phyloP scores from a whole-genome alignment of 2,888 invertebrate species.

The Trichogramma dendrolimi region DNA sequence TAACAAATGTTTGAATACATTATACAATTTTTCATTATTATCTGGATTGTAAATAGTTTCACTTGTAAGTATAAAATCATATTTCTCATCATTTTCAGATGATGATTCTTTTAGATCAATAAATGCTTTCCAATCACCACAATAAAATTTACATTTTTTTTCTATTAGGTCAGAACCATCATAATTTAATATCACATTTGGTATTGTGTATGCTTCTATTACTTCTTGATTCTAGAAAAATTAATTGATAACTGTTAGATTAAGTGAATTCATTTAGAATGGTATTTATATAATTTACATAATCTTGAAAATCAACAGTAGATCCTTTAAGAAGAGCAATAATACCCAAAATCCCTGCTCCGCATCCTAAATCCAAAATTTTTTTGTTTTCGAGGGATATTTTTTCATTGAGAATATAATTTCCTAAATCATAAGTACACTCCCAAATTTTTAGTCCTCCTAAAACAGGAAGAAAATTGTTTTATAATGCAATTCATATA shows the following conservation, averaged over 20 bases:
- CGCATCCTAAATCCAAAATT: conserved; percentile 89
- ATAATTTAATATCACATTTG: conserved; percentile 71
- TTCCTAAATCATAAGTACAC: conserved; percentile 77
- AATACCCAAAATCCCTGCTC: conserved; percentile 84
- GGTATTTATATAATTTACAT: conserved; percentile 59
- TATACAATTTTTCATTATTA: conserved; percentile 73
- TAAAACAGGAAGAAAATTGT: conserved; percentile 43
- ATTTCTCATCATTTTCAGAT: conserved; percentile 55
- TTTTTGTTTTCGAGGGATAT: conserved; percentile 54
- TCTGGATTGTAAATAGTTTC: conserved; percentile 88
- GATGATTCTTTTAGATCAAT: conserved; percentile 44
- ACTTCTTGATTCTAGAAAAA: conserved; percentile 79
- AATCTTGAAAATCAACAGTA: conserved; percentile 85
- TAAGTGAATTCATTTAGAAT: conserved; percentile 7
- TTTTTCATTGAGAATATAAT: conserved; percentile 58
- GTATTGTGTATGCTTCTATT: conserved; percentile 72
- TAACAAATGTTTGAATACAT: conserved; percentile 63
- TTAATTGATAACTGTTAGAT: conserved; percentile 14
- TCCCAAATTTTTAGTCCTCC: conserved; percentile 97
- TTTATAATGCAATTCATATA: not conserved
- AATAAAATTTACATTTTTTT: conserved; percentile 54
- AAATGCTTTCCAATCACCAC: conserved; percentile 75
- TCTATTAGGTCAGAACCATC: conserved; percentile 49
- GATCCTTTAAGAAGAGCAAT: conserved; percentile 63
- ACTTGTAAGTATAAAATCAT: conserved; percentile 82